Conservation (phyloP, 2,797 vertebrate genomes). For the Tamandua tetradactyla region DNA sequence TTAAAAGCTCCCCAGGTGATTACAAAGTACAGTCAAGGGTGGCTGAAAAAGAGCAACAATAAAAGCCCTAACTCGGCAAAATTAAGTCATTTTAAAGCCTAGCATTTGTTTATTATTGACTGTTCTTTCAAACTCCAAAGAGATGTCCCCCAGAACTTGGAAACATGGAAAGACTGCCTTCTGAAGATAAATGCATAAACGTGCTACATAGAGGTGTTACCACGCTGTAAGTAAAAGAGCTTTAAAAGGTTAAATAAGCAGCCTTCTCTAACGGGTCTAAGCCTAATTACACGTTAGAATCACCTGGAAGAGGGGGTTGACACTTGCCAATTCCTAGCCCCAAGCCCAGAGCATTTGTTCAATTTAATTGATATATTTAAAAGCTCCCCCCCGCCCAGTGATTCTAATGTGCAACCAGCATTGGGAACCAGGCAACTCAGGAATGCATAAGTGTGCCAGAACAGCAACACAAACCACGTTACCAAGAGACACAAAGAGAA, state of each 20-base stretch:
- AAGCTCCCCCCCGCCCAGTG: neutral
- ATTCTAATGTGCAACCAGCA: slow-evolving; percentile 26
- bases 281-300: neutral
- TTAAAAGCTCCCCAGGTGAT: neutral
- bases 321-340: neutral
- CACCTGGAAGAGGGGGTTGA: neutral
- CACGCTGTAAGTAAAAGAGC: neutral
- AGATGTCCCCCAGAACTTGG: neutral
- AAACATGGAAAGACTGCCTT: slow-evolving; percentile 15
- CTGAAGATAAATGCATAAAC: too few relatives aligned
- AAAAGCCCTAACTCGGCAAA: neutral
- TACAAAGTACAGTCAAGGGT: slow-evolving; percentile 12
- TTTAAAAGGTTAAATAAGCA: slow-evolving; percentile 36
- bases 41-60: slow-evolving; percentile 6
- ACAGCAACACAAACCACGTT: neutral
- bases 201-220: neutral
- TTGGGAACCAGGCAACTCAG: slow-evolving; percentile 26
- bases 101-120: neutral
- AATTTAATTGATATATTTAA: slow-evolving; percentile 26
- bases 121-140: slow-evolving; percentile 40
- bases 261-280: neutral
- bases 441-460: neutral
- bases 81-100: slow-evolving; percentile 2
- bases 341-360: slow-evolving; percentile 3
- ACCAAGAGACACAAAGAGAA: neutral